These are phyloP conservation scores for Rhabditophanes sp. DNA, from an alignment of 2,888 invertebrate genomes.

Conservation along the genomic window DNA sequence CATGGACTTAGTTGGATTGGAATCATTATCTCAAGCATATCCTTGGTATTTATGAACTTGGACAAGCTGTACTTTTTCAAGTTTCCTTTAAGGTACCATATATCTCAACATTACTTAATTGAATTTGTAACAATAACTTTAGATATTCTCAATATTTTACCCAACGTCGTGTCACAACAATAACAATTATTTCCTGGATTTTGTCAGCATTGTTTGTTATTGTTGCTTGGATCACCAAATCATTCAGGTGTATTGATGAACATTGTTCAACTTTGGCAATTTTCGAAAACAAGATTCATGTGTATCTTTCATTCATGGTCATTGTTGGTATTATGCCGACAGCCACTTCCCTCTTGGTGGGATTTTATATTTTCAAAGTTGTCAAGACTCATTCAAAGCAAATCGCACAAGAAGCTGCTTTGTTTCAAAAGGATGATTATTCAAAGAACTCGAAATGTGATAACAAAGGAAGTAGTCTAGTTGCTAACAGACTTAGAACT, in stretches of 20 bases:
- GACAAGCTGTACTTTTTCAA: constrained; percentile 41
- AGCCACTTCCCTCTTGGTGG: constrained; percentile 35
- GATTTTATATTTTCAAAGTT: constrained; percentile 36
- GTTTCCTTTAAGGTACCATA: constrained; percentile 30
- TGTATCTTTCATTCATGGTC: constrained; percentile 20
- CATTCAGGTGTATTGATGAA: constrained; percentile 21
- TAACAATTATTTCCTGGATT: constrained; percentile 25
- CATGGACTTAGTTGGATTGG: constrained; percentile 36
- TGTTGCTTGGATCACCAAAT: constrained; percentile 24
- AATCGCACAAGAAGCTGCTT: constrained; percentile 15
- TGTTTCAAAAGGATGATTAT: constrained; percentile 4
- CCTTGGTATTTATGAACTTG: constrained; percentile 36
- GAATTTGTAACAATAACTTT: constrained; percentile 6
- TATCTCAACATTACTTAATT: neutral
- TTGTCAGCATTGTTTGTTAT: constrained; percentile 26
- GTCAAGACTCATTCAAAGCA: constrained; percentile 29
- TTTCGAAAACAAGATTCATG: constrained; percentile 19
- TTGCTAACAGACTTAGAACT: constrained; percentile 27
- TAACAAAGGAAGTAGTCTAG: neutral
- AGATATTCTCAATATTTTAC: constrained; percentile 36
- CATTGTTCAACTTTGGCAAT: constrained; percentile 17
- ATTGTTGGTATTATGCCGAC: constrained; percentile 36
- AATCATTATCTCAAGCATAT: constrained; percentile 33
- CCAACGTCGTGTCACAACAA: constrained; percentile 19
- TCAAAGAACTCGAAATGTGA: neutral